A percentile compares a stretch with the other conserved stretches of the same genome.
These are phyloP conservation scores for Podargus strigoides DNA, from an alignment of 2,797 vertebrate species.

Conservation along the genomic window DNA sequence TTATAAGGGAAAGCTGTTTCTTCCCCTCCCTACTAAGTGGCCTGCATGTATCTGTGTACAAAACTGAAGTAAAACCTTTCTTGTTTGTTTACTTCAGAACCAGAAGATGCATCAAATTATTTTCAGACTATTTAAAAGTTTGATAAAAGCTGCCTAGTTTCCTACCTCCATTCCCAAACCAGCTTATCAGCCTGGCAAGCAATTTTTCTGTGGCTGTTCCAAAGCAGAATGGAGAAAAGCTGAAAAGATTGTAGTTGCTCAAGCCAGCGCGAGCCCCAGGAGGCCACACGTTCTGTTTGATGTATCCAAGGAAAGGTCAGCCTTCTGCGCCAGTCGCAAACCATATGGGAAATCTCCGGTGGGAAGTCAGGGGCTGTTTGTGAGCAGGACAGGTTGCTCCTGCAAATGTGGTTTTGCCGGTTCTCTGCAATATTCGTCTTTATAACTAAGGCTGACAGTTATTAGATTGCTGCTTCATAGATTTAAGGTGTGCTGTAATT, in stretches of 20 bases:
- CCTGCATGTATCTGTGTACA: background rate
- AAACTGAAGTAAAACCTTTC: background rate
- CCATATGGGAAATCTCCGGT: background rate
- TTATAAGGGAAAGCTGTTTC: background rate
- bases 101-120: background rate
- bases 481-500: background rate
- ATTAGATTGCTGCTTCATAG: background rate
- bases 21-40: background rate
- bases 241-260: background rate
- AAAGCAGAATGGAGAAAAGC: background rate
- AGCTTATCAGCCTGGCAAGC: background rate
- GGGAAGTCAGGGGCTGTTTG: background rate
- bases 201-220: background rate
- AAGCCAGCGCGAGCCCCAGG: background rate
- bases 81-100: background rate
- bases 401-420: background rate
- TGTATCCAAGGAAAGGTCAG: constrained; percentile 26
- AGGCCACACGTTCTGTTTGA: background rate
- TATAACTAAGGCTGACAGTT: background rate
- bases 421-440: background rate
- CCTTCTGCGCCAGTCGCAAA: background rate
- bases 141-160: background rate
- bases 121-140: background rate
- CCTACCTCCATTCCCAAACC: background rate
- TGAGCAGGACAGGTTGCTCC: background rate